These are phyloP conservation scores for Nansenia antarctica DNA, from an alignment of 2,113 vertebrate species.

Conservation along the genomic window DNA sequence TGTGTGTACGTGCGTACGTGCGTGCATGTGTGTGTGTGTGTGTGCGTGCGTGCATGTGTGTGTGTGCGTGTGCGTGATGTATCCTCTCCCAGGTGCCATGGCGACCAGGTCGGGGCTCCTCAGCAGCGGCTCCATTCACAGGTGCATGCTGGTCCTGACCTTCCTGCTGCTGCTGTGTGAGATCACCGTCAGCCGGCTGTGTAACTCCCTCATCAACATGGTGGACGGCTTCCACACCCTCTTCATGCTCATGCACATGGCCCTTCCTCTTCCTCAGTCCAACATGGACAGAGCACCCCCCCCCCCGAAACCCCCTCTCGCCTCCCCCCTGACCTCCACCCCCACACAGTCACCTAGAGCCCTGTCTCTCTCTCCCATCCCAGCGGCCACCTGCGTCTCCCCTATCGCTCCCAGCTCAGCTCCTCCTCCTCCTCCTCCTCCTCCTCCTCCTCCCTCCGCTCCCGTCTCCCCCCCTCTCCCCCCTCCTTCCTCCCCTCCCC, in stretches of 20 bases:
- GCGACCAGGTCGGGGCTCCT: constrained; percentile 5
- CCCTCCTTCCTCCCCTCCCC: neutral
- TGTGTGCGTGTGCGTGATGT: too few relatives aligned
- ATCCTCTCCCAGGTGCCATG: constrained; percentile 50
- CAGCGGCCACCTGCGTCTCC: neutral
- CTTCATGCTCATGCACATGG: constrained; percentile 64
- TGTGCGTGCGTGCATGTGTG: too few relatives aligned
- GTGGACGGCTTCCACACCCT: constrained; percentile 75
- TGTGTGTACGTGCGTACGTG: too few relatives aligned
- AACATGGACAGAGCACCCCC: neutral
- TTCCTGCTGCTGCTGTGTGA: constrained; percentile 65
- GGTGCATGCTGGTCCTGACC: constrained; percentile 59
- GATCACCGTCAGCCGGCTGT: constrained; percentile 67
- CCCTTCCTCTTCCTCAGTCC: constrained; percentile 26
- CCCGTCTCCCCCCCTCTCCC: neutral
- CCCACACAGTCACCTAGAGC: constrained; percentile 1
- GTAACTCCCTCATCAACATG: constrained; percentile 70
- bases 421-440: neutral
- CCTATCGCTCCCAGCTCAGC: neutral
- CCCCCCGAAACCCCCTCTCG: neutral
- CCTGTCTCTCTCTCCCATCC: neutral
- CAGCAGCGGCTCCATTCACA: constrained; percentile 18
- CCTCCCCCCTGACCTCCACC: neutral
- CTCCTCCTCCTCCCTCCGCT: neutral
- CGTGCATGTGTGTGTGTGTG: too few relatives aligned